Base-by-base conservation (phyloP, 2,113 vertebrate species). In the Nesogale talazaci region DNA sequence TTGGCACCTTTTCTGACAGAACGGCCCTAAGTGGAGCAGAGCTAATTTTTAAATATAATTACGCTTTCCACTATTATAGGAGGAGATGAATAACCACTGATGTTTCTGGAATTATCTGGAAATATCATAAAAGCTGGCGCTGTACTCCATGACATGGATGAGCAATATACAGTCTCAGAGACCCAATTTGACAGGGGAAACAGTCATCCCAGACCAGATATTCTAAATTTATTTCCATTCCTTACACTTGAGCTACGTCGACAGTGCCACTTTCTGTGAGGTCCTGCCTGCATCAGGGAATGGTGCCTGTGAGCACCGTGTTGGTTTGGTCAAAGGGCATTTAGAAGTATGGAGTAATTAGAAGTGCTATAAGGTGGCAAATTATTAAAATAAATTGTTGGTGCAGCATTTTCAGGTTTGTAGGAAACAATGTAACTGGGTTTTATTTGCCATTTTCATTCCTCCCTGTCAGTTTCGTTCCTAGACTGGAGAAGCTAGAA, bases 51-150 rank as follows among this genome's bases (percentile, higher is more conserved):
- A 94, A 92, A 93, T 90, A 77, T 91, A 97, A 93, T 95, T 59
- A 92, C 95, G 90, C 95, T 97, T 93, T 75, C 80, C 27, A 25
- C 87, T 90, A 67, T 95, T 94, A 90, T 94, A 75, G 38, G 91
- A 72, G 89, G 78, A 95, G 92, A 87, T 94, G 94, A 97, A 96
- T 91, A 93, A 95, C 94, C 93, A 96, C 91, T 94, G 91, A 94
- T 92, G 85, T 87, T 84, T 96, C 97, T 95, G 94, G 90, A 95
- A 79, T 38, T 36, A 76, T 88, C 59, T 40, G 80, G 95, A 97
- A 96, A 95, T 92, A 92, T 56, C 91, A 61, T 90, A 96, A 95
- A 95, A 94, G 40, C 84, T 20, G 1, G 6, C 9, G 34, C 46
- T 88, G 94, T 96, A 82, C 52, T 52, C 76, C 93, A 0, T 36